phyloP scores from a whole-genome alignment of 1,140 invertebrate species.

The Melitaea cinxia region DNA sequence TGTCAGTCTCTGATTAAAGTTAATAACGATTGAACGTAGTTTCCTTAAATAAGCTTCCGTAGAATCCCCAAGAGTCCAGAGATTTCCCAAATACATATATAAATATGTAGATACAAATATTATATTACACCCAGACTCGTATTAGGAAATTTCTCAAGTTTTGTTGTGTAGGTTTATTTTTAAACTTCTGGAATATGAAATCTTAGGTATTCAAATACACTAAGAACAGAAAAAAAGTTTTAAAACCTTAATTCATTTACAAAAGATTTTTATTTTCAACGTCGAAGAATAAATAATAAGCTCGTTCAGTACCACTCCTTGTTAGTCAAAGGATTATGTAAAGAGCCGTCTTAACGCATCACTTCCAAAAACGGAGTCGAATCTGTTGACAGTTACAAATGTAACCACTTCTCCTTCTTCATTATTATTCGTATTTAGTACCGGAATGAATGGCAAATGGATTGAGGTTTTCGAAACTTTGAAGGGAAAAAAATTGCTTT shows the following conservation, averaged over 20 bases:
- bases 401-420: conserved; percentile 36
- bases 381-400: conserved; percentile 54
- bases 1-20: too few relatives aligned
- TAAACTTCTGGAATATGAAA: too few relatives aligned
- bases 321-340: conserved; percentile 44
- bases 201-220: too few relatives aligned
- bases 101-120: too few relatives aligned
- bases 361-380: conserved; percentile 37
- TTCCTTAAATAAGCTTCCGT: too few relatives aligned
- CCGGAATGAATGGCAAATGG: conserved; percentile 38
- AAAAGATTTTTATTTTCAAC: background rate
- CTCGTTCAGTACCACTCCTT: conserved; percentile 24
- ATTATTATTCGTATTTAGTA: conserved; percentile 45
- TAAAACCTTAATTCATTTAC: background rate
- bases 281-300: conserved; percentile 31
- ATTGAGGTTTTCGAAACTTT: conserved; percentile 30
- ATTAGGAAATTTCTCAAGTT: too few relatives aligned
- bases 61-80: too few relatives aligned
- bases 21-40: too few relatives aligned
- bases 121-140: too few relatives aligned
- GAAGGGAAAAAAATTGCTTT: conserved; percentile 18
- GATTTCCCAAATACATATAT: too few relatives aligned
- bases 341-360: conserved; percentile 41
- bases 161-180: too few relatives aligned
- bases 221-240: too few relatives aligned